Conservation (phyloP, 1,140 invertebrate species). For the Lethocerus indicus region DNA sequence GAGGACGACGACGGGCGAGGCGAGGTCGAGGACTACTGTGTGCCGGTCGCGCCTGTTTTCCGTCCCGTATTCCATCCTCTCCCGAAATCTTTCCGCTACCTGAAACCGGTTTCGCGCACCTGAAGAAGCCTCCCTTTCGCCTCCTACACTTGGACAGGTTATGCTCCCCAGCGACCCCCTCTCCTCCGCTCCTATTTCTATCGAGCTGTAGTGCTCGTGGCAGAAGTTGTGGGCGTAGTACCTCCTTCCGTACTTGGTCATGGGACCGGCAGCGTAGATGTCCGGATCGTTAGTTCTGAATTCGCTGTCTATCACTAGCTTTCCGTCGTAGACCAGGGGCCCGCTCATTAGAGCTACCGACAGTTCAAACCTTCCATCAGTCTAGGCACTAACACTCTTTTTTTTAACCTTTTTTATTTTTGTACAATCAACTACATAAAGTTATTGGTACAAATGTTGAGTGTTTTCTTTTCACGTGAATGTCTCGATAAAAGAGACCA, state of each 20-base stretch:
- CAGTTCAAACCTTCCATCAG: slow-evolving; percentile 20
- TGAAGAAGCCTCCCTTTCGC: no score
- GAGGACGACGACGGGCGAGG: slow-evolving; percentile 17
- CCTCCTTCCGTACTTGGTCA: slow-evolving; percentile 39
- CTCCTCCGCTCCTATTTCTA: slow-evolving; percentile 36
- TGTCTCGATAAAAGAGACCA: not conserved
- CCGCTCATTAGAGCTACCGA: slow-evolving; percentile 39
- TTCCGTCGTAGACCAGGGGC: slow-evolving; percentile 50
- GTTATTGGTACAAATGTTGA: not conserved
- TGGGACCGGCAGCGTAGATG: slow-evolving; percentile 47
- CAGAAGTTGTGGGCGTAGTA: slow-evolving; percentile 27
- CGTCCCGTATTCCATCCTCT: not conserved
- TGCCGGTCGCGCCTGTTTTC: slow-evolving; percentile 14
- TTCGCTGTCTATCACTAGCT: slow-evolving; percentile 43
- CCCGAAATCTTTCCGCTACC: slow-evolving; percentile 4
- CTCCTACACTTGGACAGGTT: no score
- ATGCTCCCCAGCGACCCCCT: no score
- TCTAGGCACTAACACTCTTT: not conserved
- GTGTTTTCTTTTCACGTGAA: not conserved
- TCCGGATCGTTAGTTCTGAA: slow-evolving; percentile 50
- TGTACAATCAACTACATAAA: not conserved
- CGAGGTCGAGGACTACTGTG: slow-evolving; percentile 13
- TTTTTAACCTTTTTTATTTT: not conserved
- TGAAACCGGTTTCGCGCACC: not conserved
- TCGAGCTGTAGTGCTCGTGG: slow-evolving; percentile 32